Evolutionary conservation across 2,888 invertebrate genomes (phyloP).

Genomic region (Sarcophaga caerulescens): DNA sequence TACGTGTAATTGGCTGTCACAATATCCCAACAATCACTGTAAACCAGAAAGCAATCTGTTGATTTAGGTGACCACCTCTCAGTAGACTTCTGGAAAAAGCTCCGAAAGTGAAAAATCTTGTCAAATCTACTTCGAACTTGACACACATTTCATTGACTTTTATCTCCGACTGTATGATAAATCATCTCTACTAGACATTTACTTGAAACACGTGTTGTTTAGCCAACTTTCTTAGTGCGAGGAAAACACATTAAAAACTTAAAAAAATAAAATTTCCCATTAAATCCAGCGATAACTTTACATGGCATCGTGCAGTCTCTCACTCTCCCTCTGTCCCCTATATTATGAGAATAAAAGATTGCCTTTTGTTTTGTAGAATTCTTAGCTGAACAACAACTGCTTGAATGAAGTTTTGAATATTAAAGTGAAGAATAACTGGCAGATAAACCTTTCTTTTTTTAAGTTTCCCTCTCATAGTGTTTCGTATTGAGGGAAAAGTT

Average conservation of each 20-base stretch:
- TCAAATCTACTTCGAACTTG: too few species aligned
- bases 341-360: neutral
- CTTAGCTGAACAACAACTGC: neutral
- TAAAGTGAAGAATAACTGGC: conserved; percentile 4
- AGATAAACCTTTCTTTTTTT: neutral
- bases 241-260: conserved; percentile 33
- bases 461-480: neutral
- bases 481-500: neutral
- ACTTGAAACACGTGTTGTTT: too few species aligned
- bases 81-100: too few species aligned
- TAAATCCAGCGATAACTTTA: neutral
- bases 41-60: too few species aligned
- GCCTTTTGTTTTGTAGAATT: neutral
- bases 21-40: too few species aligned
- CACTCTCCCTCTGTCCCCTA: neutral
- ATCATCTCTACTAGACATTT: too few species aligned
- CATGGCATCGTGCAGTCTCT: neutral
- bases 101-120: too few species aligned
- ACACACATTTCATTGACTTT: too few species aligned
- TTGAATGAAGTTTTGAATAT: conserved; percentile 32
- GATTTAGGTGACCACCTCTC: too few species aligned
- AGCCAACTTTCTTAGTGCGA: neutral
- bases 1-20: too few species aligned
- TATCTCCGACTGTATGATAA: too few species aligned
- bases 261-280: conserved; percentile 5